Evolutionary conservation across 2,888 invertebrate genomes (phyloP), one percentile per base, ranked within the genome.

Genomic region (Patella pellucida): DNA sequence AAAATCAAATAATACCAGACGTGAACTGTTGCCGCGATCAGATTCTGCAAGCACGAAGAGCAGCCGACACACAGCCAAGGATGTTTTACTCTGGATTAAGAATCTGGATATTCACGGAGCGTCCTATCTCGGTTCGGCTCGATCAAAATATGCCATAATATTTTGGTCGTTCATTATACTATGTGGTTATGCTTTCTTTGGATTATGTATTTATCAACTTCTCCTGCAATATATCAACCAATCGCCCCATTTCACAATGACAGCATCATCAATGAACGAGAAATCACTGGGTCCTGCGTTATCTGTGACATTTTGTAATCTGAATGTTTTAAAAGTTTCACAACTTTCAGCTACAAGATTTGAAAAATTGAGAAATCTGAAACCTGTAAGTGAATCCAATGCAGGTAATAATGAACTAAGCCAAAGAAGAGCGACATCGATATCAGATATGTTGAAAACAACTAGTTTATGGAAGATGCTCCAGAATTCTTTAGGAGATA

Each of bases 361-460:
- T 62, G 62, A 62, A 62, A 62, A 62, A 62, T 19, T 62, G 62
- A 62, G 62, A 62, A 62, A 62, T 62, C 23, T 62, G 62, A 23
- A 23, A 23, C 62, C 62, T 19, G 23, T 23, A 23, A 62, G 19
- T 62, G 62, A 12, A 19, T 23, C 19, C 19, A 41, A 41, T 9
- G 9, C 9, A 41, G 62, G 19, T 12, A 23, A 23, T 62, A 14
- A 3, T 9, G 19, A 11, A 19, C 62, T 23, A 19, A 9, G 19
- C 7, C 19, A 62, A 19, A 62, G 19, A 62, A 62, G 23, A 14
- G 11, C 62, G 19, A 12, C 62, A 7, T 23, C 62, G 3, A 19
- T 62, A 9, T 62, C 62, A 19, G 62, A 62, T 14, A 62, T 62
- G 62, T 15, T 62, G 19, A 62, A 23, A 62, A 62, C 62, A n/a